Evolutionary conservation across 2,888 invertebrate species (phyloP).

Genomic region (Trilocha varians): DNA sequence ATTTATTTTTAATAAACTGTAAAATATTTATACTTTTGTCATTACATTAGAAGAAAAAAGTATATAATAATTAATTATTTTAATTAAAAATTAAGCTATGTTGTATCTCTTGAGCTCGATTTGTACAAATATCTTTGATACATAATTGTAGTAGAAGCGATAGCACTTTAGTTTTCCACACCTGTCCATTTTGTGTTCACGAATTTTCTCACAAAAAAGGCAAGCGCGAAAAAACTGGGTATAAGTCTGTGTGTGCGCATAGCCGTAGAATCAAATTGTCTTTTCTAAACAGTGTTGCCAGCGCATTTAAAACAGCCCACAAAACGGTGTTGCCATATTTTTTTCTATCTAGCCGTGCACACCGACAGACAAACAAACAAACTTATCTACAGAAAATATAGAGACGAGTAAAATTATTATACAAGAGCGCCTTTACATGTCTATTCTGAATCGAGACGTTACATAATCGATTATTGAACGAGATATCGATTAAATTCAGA

Average conservation of each 20-base stretch:
- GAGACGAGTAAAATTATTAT: constrained; percentile 24
- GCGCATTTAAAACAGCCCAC: too few relatives aligned
- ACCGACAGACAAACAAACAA: too few relatives aligned
- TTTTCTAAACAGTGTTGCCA: neutral
- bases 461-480: constrained; percentile 6
- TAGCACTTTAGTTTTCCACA: too few relatives aligned
- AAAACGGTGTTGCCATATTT: too few relatives aligned
- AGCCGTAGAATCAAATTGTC: neutral
- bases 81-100: constrained; percentile 43
- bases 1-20: neutral
- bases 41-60: neutral
- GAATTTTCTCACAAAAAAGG: too few relatives aligned
- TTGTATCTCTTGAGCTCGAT: constrained; percentile 64
- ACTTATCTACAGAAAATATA: constrained; percentile 20
- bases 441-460: constrained; percentile 22
- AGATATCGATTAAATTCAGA: constrained; percentile 11
- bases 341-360: too few relatives aligned
- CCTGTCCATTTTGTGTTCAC: too few relatives aligned
- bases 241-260: neutral
- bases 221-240: too few relatives aligned
- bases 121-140: constrained; percentile 72
- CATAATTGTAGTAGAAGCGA: too few relatives aligned
- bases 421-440: constrained; percentile 29
- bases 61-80: constrained; percentile 4
- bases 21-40: neutral